phyloP scores from a whole-genome alignment of 2,113 vertebrate genomes.

The Aspiorhynchus laticeps region DNA sequence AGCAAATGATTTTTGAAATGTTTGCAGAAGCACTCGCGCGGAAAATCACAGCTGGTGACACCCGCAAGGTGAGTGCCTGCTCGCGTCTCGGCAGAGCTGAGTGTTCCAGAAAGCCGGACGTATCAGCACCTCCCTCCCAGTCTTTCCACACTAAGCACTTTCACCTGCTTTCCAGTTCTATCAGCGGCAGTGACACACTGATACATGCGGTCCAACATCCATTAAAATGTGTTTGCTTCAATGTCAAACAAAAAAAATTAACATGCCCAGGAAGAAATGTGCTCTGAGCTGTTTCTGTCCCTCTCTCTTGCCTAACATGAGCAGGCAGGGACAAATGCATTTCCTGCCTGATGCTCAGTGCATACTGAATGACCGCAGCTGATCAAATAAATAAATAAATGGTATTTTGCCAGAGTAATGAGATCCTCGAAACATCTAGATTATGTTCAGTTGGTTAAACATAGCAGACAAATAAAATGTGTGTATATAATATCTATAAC shows the following conservation, averaged over 20 bases:
- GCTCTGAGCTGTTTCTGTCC: conserved; percentile 14
- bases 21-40: conserved; percentile 47
- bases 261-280: background rate
- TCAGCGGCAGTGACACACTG: conserved; percentile 8
- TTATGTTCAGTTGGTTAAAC: background rate
- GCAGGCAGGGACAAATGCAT: conserved; percentile 33
- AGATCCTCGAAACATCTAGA: background rate
- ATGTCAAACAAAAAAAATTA: conserved; percentile 26
- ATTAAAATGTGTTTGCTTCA: conserved; percentile 26
- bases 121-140: conserved; percentile 47
- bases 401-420: conserved; percentile 6
- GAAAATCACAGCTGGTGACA: conserved; percentile 54
- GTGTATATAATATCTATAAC: too few species aligned
- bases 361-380: conserved; percentile 33
- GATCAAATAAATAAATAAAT: conserved; percentile 28
- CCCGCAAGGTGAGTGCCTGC: conserved; percentile 10
- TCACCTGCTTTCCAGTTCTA: conserved; percentile 46
- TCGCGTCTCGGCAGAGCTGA: conserved; percentile 36
- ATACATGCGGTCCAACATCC: conserved; percentile 11
- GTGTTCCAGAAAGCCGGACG: conserved; percentile 48
- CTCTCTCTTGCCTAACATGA: conserved; percentile 5
- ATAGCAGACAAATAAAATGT: background rate
- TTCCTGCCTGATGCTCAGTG: conserved; percentile 23
- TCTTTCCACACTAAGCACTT: conserved; percentile 52
- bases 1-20: conserved; percentile 33